These are phyloP conservation scores for Semotilus atromaculatus DNA, from an alignment of 2,797 vertebrate genomes.

Conservation along the genomic window DNA sequence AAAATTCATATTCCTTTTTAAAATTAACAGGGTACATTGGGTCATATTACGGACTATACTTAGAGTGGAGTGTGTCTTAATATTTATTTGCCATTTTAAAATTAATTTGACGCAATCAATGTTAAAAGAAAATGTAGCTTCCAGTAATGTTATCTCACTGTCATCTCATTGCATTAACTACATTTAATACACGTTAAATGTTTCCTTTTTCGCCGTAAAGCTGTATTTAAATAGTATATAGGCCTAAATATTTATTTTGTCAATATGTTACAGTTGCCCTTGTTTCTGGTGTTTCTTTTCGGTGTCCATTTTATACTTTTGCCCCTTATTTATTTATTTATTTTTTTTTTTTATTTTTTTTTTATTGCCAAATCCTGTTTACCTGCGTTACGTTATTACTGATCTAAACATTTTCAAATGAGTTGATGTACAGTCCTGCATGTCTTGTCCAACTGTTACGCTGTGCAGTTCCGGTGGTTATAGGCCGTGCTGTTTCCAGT, in stretches of 20 bases:
- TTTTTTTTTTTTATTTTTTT: neutral
- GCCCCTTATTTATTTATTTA: neutral
- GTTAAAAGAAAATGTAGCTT: neutral
- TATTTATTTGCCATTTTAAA: neutral
- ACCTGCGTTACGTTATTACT: neutral
- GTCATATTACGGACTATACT: neutral
- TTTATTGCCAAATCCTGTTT: neutral
- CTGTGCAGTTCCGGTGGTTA: slow-evolving; percentile 13
- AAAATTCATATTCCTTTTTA: neutral
- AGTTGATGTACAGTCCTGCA: neutral
- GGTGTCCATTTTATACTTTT: neutral
- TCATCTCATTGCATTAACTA: neutral
- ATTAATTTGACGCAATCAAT: neutral
- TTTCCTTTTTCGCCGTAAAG: neutral
- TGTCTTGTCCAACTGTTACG: neutral
- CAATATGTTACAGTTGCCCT: neutral
- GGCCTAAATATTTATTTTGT: neutral
- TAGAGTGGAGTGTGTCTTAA: neutral
- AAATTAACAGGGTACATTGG: neutral
- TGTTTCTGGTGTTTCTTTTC: neutral
- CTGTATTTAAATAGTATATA: neutral
- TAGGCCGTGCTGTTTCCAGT: slow-evolving; percentile 52
- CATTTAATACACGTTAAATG: neutral
- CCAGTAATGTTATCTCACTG: neutral
- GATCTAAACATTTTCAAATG: neutral